These are phyloP conservation scores for Conus ventricosus DNA, from an alignment of 1,140 invertebrate species.

Conservation along the genomic window DNA sequence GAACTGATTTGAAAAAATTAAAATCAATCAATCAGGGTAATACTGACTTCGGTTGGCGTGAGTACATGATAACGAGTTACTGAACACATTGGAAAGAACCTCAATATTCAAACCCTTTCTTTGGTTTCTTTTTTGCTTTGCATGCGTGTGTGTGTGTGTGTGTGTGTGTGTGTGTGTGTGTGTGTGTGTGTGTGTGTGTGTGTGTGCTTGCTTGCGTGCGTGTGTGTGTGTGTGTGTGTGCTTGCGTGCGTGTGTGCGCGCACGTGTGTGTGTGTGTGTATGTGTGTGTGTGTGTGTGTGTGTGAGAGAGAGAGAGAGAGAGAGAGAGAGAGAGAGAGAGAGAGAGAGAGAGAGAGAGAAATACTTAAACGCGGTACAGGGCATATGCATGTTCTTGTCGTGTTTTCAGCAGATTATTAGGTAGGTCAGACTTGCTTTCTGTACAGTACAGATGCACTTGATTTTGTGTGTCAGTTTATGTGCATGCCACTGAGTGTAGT, in stretches of 20 bases:
- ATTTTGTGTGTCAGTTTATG: neutral
- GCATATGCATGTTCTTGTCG: neutral
- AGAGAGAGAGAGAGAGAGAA: too few species aligned
- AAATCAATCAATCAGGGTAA: too few species aligned
- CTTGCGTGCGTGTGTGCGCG: neutral
- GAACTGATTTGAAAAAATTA: too few species aligned
- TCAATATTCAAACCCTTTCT: too few species aligned
- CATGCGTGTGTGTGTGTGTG: neutral
- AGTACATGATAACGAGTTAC: too few species aligned
- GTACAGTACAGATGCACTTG: too few species aligned
- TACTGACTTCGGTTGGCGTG: too few species aligned
- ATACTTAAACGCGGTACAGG: neutral
- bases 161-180: constrained; percentile 24
- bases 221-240: neutral
- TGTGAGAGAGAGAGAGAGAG: neutral
- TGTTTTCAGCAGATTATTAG: too few species aligned
- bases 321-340: neutral
- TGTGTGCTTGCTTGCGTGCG: neutral
- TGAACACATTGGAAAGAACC: too few species aligned
- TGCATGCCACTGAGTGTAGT: neutral
- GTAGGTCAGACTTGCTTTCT: too few species aligned
- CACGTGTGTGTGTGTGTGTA: constrained; percentile 19
- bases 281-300: constrained; percentile 24
- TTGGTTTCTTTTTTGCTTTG: too few species aligned
- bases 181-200: constrained; percentile 19